Base-by-base conservation (phyloP, 2,113 vertebrate species). In the Clarias magur region DNA sequence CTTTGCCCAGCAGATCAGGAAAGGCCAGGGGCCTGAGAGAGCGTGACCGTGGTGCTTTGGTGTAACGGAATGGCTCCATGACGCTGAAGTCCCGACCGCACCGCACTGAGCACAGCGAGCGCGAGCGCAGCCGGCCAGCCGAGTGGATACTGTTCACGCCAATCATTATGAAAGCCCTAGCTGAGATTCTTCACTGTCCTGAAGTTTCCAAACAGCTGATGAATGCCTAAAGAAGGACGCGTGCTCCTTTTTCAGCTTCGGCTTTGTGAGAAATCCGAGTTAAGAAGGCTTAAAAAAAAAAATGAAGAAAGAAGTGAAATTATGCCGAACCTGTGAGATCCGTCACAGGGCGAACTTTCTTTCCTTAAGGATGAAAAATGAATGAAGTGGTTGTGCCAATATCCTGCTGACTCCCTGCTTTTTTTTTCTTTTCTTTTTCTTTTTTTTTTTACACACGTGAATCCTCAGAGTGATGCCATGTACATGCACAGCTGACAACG, bases 91-190 rank as follows among this genome's bases (percentile, higher is more conserved):
- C 97, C 83, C 97, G 96, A 75, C 96, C 96, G 86, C 96, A 97
- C 86, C 97, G 97, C 88, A 98, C 97, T 0, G 97, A 98, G 93
- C 97, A 98, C 88, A 97, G 96, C 25, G 98, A 98, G 30, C 97
- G 97, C 8, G 97, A 98, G 79, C 97, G 96, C 91, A 96, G 92
- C 72, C 97, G 96, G 80, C 97, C 96, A 0, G 96, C 93, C n/a
- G 97, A 97, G 91, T 97, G 96, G 91, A 99, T 97, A 94, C 97
- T 98, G 95, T 98, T 99, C 76, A 99, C 96, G 0, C 98, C 97
- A 70, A 99, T 97, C 98, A 99, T 99, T 53, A 75, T 90, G 60
- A 8, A 2, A 54, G 10, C 30, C 38, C 16, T 19, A 68, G 30
- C 65, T 6, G n/a, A 72, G 17, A 17, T 30, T 56, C 48, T 23